Percentiles rank a stretch among this genome's conserved stretches.
Conservation (phyloP, 2,113 vertebrate genomes). For the Pedetes capensis region DNA sequence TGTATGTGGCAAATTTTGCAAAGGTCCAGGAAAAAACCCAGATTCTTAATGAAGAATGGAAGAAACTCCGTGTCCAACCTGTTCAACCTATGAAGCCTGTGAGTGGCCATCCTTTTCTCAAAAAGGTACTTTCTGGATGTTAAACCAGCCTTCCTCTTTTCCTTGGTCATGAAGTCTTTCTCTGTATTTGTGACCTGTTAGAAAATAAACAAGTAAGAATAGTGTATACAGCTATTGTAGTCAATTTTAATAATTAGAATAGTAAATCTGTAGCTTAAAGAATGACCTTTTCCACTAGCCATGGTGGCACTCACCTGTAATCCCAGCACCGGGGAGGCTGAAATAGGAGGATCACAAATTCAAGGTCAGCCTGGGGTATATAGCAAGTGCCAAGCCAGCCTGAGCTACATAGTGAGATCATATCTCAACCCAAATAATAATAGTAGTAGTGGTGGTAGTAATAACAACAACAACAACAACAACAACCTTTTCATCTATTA, state of each 20-base stretch:
- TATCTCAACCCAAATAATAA: no score
- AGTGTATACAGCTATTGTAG: not conserved
- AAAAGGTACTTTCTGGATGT: conserved; percentile 88
- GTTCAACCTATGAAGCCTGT: conserved; percentile 89
- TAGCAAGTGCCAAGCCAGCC: no score
- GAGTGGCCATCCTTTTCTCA: conserved; percentile 86
- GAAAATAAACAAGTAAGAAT: not conserved
- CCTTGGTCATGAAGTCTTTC: not conserved
- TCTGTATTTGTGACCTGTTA: not conserved
- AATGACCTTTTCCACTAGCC: not conserved
- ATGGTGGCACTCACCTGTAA: no score
- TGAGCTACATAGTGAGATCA: no score
- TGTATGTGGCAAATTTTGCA: conserved; percentile 93
- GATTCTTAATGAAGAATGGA: conserved; percentile 94
- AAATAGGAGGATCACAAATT: no score
- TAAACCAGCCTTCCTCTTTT: not conserved
- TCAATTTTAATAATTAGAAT: not conserved
- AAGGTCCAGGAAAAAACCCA: conserved; percentile 94
- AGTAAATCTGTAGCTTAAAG: not conserved
- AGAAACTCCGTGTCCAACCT: conserved; percentile 92
- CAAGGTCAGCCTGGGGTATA: no score
- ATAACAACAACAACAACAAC: no score
- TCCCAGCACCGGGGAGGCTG: no score
- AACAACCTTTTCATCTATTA: not conserved
- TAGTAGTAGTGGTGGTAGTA: no score